Conservation (phyloP, 2,113 vertebrate species). For the Sisor rabdophorus region DNA sequence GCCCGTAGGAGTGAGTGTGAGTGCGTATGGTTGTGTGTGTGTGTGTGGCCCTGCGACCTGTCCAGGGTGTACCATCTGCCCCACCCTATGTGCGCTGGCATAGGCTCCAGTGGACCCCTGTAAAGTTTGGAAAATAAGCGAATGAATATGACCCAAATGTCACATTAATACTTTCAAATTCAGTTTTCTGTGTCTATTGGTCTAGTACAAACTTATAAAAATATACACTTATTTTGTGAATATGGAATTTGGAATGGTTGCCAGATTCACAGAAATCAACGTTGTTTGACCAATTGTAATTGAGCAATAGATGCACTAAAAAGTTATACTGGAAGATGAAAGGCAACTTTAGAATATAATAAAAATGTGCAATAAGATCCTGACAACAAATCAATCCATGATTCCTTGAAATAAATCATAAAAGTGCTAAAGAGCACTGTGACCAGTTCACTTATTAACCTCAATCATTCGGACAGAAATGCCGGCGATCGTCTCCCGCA, state of each 20-base stretch:
- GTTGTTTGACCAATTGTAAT: neutral
- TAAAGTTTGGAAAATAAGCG: no score
- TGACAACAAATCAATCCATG: constrained; percentile 12
- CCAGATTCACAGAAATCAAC: neutral
- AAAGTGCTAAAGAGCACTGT: constrained; percentile 24
- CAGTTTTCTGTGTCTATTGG: neutral
- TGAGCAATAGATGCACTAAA: neutral
- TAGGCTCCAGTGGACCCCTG: no score
- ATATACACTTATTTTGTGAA: no score
- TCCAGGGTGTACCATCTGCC: no score
- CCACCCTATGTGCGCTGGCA: no score
- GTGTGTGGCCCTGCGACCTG: no score
- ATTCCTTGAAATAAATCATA: constrained; percentile 20
- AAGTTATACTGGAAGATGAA: neutral
- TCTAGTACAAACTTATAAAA: neutral
- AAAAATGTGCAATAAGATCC: neutral
- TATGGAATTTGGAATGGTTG: neutral
- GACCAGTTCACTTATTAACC: constrained; percentile 39
- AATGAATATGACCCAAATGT: no score
- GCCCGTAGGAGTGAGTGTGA: no score
- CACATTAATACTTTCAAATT: neutral
- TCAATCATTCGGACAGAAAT: constrained; percentile 43
- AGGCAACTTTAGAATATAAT: neutral
- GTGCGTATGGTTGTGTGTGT: no score
- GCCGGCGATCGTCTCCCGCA: constrained; percentile 8